A percentile compares a stretch with the other conserved stretches of the same genome.
These are phyloP conservation scores for Polietes domitor DNA, from an alignment of 2,888 invertebrate species.

Conservation along the genomic window DNA sequence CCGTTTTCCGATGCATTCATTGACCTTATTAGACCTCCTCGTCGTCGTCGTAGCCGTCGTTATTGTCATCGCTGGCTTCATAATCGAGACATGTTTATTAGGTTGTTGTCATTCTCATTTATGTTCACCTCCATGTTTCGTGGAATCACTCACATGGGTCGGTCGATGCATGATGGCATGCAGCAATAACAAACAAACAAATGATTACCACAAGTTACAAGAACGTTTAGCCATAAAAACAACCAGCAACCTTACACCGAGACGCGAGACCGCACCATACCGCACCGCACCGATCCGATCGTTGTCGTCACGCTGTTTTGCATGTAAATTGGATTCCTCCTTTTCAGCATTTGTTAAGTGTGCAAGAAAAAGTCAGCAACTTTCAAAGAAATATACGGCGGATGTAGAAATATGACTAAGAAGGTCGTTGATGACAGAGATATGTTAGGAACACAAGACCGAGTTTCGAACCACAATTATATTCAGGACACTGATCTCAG, in stretches of 20 bases:
- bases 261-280: background rate
- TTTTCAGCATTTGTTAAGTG: background rate
- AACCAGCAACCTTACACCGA: background rate
- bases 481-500: no score
- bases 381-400: background rate
- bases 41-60: background rate
- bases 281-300: background rate
- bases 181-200: conserved; percentile 16
- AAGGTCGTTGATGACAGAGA: background rate
- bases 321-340: conserved; percentile 47
- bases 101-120: conserved; percentile 10
- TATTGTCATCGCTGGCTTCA: background rate
- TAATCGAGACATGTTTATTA: conserved; percentile 34
- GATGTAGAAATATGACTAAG: conserved; percentile 2
- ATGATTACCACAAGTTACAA: conserved; percentile 53
- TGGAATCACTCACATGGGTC: conserved; percentile 21
- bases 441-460: no score
- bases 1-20: background rate
- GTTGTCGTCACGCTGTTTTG: conserved; percentile 39
- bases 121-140: conserved; percentile 12
- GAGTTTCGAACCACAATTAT: no score
- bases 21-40: conserved; percentile 1
- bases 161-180: conserved; percentile 54
- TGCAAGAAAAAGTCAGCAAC: background rate
- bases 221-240: conserved; percentile 45